Evolutionary conservation across 2,113 vertebrate genomes (phyloP).

Genomic region (Alces alces): DNA sequence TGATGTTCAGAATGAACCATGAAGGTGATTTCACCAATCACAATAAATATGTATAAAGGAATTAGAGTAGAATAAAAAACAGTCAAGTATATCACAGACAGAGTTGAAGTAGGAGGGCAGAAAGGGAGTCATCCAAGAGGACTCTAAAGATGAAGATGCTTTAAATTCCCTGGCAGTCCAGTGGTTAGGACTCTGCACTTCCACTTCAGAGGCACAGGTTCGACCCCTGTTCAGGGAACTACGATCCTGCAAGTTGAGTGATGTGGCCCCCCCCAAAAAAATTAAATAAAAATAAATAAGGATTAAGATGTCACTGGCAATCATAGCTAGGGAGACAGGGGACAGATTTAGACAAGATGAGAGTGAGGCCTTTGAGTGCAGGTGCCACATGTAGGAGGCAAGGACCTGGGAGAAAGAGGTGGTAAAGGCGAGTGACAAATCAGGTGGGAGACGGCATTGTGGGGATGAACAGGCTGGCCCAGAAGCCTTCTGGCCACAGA

Average conservation of each 20-base stretch:
- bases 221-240: not conserved
- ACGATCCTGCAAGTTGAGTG: not conserved
- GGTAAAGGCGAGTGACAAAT: not conserved
- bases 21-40: not conserved
- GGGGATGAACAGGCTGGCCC: accelerated
- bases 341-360: accelerated
- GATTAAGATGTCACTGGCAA: not conserved
- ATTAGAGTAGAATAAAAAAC: not conserved
- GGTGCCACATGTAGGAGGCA: accelerated
- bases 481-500: no score
- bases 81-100: not conserved
- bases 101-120: not conserved
- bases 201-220: not conserved
- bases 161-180: not conserved
- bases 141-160: not conserved
- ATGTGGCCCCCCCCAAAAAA: not conserved
- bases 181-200: not conserved
- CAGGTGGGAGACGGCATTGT: accelerated
- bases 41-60: not conserved
- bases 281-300: not conserved
- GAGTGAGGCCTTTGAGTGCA: not conserved
- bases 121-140: not conserved
- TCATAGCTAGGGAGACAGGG: not conserved
- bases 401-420: not conserved
- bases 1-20: not conserved